Percentiles rank a stretch among this genome's conserved stretches.
phyloP scores from a whole-genome alignment of 2,797 vertebrate species.

The Scolopax rusticola region DNA sequence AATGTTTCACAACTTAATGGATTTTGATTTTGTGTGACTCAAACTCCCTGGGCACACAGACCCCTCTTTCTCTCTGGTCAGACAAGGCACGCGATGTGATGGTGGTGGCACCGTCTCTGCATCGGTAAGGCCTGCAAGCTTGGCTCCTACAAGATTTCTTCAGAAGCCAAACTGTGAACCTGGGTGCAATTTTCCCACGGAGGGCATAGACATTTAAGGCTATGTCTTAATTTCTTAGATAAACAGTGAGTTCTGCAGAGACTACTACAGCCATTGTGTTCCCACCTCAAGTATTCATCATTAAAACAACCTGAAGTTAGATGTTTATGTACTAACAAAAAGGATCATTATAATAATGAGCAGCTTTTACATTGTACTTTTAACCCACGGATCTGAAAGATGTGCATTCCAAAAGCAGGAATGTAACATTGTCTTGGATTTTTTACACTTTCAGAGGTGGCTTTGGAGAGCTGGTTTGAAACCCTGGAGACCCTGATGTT shows the following conservation, averaged over 20 bases:
- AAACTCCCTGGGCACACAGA: background rate
- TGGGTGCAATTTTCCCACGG: background rate
- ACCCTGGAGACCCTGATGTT: background rate
- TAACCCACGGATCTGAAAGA: background rate
- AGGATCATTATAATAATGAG: background rate
- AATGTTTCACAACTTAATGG: constrained; percentile 62
- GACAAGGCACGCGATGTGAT: background rate
- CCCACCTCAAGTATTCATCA: background rate
- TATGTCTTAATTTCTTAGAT: background rate
- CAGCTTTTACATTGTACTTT: background rate
- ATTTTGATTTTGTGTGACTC: constrained; percentile 59
- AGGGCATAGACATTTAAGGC: background rate
- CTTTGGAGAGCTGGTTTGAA: background rate
- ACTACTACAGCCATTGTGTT: background rate
- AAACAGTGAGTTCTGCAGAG: background rate
- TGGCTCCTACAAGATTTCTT: background rate
- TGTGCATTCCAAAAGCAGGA: background rate
- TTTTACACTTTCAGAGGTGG: background rate
- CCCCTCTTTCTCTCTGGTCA: background rate
- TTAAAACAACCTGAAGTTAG: background rate
- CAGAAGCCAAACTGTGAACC: background rate
- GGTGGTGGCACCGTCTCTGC: background rate
- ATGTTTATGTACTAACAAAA: background rate
- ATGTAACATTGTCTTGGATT: background rate
- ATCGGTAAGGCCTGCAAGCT: background rate